A percentile compares a stretch with the other conserved stretches of the same genome.
These are phyloP conservation scores for Samia ricini DNA, from an alignment of 1,140 invertebrate genomes.

Conservation along the genomic window DNA sequence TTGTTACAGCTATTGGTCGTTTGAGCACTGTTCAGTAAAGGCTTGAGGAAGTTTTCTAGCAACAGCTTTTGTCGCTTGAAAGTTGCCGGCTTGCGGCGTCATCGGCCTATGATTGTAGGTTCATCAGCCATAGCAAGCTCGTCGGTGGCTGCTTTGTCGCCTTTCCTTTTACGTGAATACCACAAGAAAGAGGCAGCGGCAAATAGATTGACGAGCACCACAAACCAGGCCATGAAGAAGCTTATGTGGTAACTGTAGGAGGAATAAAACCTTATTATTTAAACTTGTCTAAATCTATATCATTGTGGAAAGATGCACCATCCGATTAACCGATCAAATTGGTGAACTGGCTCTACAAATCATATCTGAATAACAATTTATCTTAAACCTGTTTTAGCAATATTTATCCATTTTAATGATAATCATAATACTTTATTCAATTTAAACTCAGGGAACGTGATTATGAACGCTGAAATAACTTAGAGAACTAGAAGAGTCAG, in stretches of 20 bases:
- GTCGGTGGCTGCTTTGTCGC: constrained; percentile 87
- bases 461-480: too few relatives aligned
- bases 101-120: constrained; percentile 89
- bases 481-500: too few relatives aligned
- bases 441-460: too few relatives aligned
- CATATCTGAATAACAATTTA: too few relatives aligned
- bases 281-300: not conserved
- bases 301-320: too few relatives aligned
- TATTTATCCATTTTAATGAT: too few relatives aligned
- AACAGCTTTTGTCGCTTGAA: constrained; percentile 34
- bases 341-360: too few relatives aligned
- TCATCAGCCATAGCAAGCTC: constrained; percentile 90
- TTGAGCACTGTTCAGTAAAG: constrained; percentile 73
- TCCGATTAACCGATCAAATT: too few relatives aligned
- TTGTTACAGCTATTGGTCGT: constrained; percentile 63
- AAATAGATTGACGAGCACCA: constrained; percentile 84
- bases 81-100: constrained; percentile 48
- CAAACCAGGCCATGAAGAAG: constrained; percentile 88
- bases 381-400: too few relatives aligned
- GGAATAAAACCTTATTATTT: constrained; percentile 2
- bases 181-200: constrained; percentile 86
- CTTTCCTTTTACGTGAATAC: constrained; percentile 90
- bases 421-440: too few relatives aligned
- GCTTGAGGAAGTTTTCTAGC: constrained; percentile 44
- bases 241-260: constrained; percentile 83